Percentiles rank a stretch among this genome's conserved stretches.
Conservation (phyloP, 1,140 invertebrate genomes). For the Nebria ingens region DNA sequence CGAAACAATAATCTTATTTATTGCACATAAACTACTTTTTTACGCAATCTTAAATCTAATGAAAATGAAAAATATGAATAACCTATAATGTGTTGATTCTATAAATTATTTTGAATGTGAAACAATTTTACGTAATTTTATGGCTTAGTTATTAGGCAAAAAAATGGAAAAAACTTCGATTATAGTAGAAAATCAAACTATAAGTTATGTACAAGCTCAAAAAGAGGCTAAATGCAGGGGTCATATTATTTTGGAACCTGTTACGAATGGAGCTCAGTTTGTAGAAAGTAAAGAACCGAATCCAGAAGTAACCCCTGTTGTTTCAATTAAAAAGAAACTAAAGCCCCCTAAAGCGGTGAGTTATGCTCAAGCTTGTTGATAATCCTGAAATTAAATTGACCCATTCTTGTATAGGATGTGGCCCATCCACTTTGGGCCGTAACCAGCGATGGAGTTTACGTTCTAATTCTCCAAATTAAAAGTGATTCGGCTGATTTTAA, state of each 20-base stretch:
- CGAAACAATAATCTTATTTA: too few species aligned
- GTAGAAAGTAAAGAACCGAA: neutral
- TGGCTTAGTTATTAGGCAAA: too few species aligned
- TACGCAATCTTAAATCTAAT: too few species aligned
- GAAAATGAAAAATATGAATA: too few species aligned
- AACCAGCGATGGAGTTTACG: constrained; percentile 43
- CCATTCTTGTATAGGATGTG: constrained; percentile 13
- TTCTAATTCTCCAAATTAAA: constrained; percentile 33
- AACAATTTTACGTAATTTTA: too few species aligned
- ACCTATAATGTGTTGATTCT: too few species aligned
- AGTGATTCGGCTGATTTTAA: constrained; percentile 29
- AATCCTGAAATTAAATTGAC: constrained; percentile 14
- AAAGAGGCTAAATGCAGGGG: neutral
- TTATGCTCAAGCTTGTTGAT: constrained; percentile 6
- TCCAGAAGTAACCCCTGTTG: neutral
- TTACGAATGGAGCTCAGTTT: neutral
- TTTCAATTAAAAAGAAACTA: neutral
- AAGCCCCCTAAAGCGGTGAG: neutral
- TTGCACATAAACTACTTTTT: too few species aligned
- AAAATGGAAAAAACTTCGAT: neutral
- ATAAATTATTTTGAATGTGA: too few species aligned
- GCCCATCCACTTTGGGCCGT: constrained; percentile 34
- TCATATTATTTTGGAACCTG: neutral
- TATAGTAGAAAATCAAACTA: neutral
- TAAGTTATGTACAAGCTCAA: neutral